Evolutionary conservation across 2,113 vertebrate genomes (phyloP), one percentile per base, ranked within the genome.

Genomic region (Elaphurus davidianus): DNA sequence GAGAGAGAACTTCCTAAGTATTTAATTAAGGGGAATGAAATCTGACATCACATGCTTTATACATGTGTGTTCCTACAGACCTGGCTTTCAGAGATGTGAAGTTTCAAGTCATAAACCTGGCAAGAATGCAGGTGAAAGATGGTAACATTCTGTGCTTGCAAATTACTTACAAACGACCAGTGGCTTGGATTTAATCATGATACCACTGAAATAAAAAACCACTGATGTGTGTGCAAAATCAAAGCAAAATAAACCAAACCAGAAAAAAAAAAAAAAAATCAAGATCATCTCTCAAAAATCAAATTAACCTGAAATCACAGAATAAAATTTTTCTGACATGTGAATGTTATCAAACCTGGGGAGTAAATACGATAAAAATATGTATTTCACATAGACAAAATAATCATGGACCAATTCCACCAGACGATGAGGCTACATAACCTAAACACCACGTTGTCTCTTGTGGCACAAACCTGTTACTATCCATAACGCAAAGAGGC

Each of bases 181-280:
- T 36, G 79, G 43, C n/a, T 95, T 91, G 52, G 57, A 94, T 59
- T 97, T 16, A 6, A 67, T 88, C 87, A 94, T n/a, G 96, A 87
- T 25, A 0, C 28, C 23, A 71, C 62, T 71, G 45, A 71, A 64
- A 89, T 84, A 81, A 92, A 93, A 45, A 11, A 55, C 1, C 50
- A 25, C n/a, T 94, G 79, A 91, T 45, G 45, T 94, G 55, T 19
- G 28, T 92, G 87, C 59, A 94, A 33, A 83, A 12, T 84, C 92
- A 94, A 95, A 90, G 36, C 60, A 87, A 96, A 97, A 16, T n/a
- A 87, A 96, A 97, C 16, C 93, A 97, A 74, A 43, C 4, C 10
- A 82, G 15, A 13, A 91, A 71, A 50, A 67, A 64, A 40, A 40
- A 40, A 40, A 64, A 90, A 76, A 90, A 74, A 85, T n/a, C 40